These are phyloP conservation scores for Whitmania pigra DNA, from an alignment of 1,140 invertebrate genomes.

Conservation along the genomic window DNA sequence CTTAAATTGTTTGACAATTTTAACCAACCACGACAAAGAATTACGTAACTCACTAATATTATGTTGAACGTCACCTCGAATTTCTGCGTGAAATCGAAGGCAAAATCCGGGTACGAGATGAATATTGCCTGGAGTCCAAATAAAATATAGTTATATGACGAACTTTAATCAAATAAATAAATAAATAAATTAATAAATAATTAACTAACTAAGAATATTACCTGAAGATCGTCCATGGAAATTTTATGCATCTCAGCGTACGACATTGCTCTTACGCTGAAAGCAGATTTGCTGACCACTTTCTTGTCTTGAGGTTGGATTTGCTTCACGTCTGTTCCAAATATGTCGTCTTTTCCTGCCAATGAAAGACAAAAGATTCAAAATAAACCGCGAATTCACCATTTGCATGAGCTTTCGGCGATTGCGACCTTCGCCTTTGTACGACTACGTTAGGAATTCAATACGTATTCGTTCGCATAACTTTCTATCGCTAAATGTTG, in stretches of 20 bases:
- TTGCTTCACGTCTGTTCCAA: constrained; percentile 83
- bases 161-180: no score
- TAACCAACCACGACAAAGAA: not conserved
- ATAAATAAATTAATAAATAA: no score
- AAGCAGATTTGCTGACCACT: constrained; percentile 73
- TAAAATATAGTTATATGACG: no score
- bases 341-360: constrained; percentile 59
- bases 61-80: constrained; percentile 42
- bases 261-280: constrained; percentile 62
- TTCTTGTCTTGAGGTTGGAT: constrained; percentile 38
- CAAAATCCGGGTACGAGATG: constrained; percentile 41
- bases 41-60: not conserved
- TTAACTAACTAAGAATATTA: no score
- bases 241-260: constrained; percentile 44
- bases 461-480: no score
- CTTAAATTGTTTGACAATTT: not conserved
- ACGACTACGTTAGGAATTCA: no score
- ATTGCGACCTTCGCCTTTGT: no score
- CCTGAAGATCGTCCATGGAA: constrained; percentile 35
- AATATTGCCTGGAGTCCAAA: no score
- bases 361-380: constrained; percentile 5
- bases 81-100: constrained; percentile 35
- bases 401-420: no score
- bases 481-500: no score
- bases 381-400: no score